These are phyloP conservation scores for Bucco capensis DNA, from an alignment of 2,113 vertebrate genomes.

Conservation along the genomic window DNA sequence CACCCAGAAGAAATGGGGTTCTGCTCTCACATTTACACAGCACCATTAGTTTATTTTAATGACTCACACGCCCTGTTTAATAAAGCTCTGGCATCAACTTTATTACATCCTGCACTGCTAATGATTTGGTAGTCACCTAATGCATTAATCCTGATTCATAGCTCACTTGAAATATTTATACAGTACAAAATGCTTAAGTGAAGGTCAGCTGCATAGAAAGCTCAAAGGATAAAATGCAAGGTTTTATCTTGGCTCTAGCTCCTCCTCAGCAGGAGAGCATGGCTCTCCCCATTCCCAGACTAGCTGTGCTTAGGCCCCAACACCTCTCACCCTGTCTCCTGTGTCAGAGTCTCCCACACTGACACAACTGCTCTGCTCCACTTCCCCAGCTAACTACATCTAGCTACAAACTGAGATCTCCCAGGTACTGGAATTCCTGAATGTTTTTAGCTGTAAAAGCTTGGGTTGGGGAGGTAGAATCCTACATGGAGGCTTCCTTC, in stretches of 20 bases:
- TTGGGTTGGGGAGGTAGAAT: not conserved
- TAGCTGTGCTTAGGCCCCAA: not conserved
- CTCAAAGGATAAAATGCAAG: not conserved
- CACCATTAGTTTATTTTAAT: conserved; percentile 22
- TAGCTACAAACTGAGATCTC: no score
- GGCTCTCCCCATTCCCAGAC: no score
- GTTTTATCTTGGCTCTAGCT: not conserved
- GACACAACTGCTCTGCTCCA: no score
- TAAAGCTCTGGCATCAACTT: conserved; percentile 18
- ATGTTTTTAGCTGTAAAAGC: not conserved
- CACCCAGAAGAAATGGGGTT: not conserved
- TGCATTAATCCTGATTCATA: not conserved
- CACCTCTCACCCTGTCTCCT: no score
- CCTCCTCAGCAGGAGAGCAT: not conserved
- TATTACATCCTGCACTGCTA: conserved; percentile 38
- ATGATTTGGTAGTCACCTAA: conserved; percentile 27
- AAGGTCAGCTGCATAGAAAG: not conserved
- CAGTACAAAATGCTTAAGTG: not conserved
- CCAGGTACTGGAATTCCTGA: no score
- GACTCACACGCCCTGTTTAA: conserved; percentile 31
- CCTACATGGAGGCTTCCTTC: not conserved
- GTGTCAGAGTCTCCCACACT: no score
- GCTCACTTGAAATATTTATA: not conserved
- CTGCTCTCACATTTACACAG: conserved; percentile 15
- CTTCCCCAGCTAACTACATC: no score